These are phyloP conservation scores for Monodelphis domestica DNA, from an alignment of 2,797 vertebrate species.

Conservation along the genomic window DNA sequence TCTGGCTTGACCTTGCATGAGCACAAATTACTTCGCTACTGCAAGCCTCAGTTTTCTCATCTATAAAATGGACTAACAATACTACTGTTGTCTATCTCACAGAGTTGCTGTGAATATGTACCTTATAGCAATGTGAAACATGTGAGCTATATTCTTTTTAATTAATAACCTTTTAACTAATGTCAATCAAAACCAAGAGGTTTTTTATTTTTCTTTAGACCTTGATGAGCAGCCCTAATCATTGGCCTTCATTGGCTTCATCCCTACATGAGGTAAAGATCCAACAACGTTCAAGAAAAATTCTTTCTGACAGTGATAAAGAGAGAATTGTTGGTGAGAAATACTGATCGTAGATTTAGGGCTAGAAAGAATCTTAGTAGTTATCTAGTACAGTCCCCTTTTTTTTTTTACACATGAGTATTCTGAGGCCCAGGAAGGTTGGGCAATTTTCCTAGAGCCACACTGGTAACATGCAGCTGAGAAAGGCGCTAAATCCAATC, in stretches of 20 bases:
- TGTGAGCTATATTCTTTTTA: not conserved
- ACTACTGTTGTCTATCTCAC: not conserved
- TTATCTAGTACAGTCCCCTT: not conserved
- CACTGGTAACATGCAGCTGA: not conserved
- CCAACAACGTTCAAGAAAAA: not conserved
- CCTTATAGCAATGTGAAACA: not conserved
- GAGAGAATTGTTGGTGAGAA: not conserved
- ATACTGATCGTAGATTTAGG: not conserved
- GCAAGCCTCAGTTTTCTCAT: not conserved
- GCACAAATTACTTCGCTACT: not conserved
- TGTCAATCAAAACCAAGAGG: not conserved
- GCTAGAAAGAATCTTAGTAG: not conserved
- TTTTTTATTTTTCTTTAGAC: not conserved
- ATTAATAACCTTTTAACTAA: not conserved
- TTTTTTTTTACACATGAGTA: not conserved
- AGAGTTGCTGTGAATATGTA: not conserved
- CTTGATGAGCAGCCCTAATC: not conserved
- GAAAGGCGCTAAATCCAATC: not conserved
- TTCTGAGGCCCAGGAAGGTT: not conserved
- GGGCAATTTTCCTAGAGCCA: not conserved
- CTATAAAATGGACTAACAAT: not conserved
- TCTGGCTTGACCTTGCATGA: not conserved
- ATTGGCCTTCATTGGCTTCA: not conserved
- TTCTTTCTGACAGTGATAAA: not conserved
- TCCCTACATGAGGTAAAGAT: not conserved